These are phyloP conservation scores for Zoanthus sansibaricus DNA, from an alignment of 92 coral and sea anemone genomes.

Conservation along the genomic window DNA sequence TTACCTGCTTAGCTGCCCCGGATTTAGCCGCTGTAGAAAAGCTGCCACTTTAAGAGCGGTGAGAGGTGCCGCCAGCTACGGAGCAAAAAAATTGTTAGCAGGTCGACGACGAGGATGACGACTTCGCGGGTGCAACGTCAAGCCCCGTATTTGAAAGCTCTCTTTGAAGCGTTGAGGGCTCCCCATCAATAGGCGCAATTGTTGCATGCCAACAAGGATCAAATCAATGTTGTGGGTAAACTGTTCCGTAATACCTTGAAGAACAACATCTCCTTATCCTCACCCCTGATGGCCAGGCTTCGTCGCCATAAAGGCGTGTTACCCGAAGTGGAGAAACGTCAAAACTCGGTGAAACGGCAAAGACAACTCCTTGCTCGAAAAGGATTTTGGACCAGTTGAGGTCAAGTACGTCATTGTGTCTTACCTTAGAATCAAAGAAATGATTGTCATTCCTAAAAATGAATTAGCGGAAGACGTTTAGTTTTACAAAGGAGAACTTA, in stretches of 20 bases:
- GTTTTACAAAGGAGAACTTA: conserved; percentile 23
- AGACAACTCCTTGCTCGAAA: conserved; percentile 14
- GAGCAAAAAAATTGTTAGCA: too few species aligned
- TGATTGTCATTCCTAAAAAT: background rate
- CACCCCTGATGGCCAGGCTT: conserved; percentile 35
- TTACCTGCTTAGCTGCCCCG: too few species aligned
- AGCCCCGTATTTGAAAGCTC: too few species aligned
- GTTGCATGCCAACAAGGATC: too few species aligned
- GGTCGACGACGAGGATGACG: too few species aligned
- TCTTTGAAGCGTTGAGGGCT: too few species aligned
- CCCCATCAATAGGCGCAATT: too few species aligned
- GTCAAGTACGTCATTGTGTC: background rate
- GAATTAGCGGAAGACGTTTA: background rate
- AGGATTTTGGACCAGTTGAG: conserved; percentile 23
- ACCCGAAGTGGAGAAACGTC: conserved; percentile 48
- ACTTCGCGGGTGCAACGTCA: too few species aligned
- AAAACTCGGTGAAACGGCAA: conserved; percentile 35
- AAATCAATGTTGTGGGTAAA: background rate
- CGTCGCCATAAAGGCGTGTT: conserved; percentile 33
- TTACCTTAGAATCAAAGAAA: background rate
- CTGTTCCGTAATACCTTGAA: conserved; percentile 44
- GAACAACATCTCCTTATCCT: conserved; percentile 28
- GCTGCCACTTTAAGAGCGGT: too few species aligned
- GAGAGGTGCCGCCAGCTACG: too few species aligned
- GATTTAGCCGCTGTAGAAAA: too few species aligned